Base-by-base conservation (phyloP, 2,797 vertebrate genomes). In the Cyprinella venusta region DNA sequence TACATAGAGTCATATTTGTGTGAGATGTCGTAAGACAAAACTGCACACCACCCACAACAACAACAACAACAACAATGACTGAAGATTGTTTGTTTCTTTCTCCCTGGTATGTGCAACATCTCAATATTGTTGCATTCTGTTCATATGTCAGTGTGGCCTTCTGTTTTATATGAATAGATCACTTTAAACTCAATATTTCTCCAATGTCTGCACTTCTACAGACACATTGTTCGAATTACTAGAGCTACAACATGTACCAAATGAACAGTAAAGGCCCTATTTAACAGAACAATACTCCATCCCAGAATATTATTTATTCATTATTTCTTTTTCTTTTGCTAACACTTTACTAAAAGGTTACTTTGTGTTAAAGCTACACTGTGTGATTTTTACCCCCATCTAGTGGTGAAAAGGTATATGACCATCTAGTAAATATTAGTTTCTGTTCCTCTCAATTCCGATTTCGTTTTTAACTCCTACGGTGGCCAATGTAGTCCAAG, bases 1-100 rank as follows among this genome's bases (percentile, higher is more conserved):
- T n/a, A 45, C 38, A 30, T 76, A 38, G n/a, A 42, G 45, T 52
- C 76, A 79, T 50, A n/a, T 48, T 50, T 65, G 42, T 52, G 8
- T 36, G 63, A 38, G 76, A 79, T 65, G 76, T 65, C 42, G 4
- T 50, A 79, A 78, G 76, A 79, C 19, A 64, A 24, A 48, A 36
- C 15, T 54, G 30, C 45, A 52, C 63, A 78, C 64, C 40, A 48
- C 38, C 59, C 54, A 63, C 56, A 63, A 21, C 70, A 50, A 72
- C 70, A 75, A 13, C 70, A 36, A 63, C 56, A 63, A 21, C 70
- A 50, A 72, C 70, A 75, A 13, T 48, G n/a, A 56, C 50, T 38
- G 10, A 74, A 54, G 71, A 19, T 30, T 50, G 15, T 50, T 19
- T 52, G 16, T 71, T 71, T 59, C 59, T 68, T 30, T 13, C 12